Evolutionary conservation across 2,888 invertebrate species (phyloP).

Genomic region (Leucania comma): DNA sequence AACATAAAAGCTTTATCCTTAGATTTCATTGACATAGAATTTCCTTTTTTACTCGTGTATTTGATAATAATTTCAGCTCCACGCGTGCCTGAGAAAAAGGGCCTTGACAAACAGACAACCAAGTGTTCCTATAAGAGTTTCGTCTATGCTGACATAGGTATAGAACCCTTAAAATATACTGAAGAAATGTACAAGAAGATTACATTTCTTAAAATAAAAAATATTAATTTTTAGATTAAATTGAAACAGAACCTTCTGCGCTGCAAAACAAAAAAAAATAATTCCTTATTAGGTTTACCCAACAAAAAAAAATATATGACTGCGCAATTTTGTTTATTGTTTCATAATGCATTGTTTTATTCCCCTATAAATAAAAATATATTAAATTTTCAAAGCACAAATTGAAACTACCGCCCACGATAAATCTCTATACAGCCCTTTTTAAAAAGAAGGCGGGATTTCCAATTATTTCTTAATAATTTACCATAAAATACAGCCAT

Average conservation of each 20-base stretch:
- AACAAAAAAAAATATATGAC: slow-evolving; percentile 2
- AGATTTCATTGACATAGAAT: no score
- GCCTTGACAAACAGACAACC: no score
- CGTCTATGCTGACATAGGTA: no score
- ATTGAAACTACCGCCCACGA: slow-evolving; percentile 59
- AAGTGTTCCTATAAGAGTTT: no score
- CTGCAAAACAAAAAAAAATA: background rate
- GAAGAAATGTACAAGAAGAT: no score
- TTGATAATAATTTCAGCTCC: no score
- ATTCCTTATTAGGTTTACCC: background rate
- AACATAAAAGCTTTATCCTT: no score
- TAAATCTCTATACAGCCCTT: slow-evolving; percentile 59
- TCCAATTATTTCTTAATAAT: slow-evolving; percentile 70
- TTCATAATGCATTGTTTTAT: slow-evolving; percentile 17
- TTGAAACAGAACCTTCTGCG: background rate
- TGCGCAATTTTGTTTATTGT: no score
- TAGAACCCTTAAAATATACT: no score
- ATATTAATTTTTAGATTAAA: no score
- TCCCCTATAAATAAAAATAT: slow-evolving; percentile 55
- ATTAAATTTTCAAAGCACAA: slow-evolving; percentile 53
- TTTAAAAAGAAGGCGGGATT: slow-evolving; percentile 57
- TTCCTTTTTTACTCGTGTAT: no score
- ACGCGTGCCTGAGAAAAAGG: no score
- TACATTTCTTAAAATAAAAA: background rate
- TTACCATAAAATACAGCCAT: slow-evolving; percentile 71